Evolutionary conservation across 1,140 invertebrate genomes (phyloP), one percentile per base, ranked within the genome.

Genomic region (Orchestia grillus): DNA sequence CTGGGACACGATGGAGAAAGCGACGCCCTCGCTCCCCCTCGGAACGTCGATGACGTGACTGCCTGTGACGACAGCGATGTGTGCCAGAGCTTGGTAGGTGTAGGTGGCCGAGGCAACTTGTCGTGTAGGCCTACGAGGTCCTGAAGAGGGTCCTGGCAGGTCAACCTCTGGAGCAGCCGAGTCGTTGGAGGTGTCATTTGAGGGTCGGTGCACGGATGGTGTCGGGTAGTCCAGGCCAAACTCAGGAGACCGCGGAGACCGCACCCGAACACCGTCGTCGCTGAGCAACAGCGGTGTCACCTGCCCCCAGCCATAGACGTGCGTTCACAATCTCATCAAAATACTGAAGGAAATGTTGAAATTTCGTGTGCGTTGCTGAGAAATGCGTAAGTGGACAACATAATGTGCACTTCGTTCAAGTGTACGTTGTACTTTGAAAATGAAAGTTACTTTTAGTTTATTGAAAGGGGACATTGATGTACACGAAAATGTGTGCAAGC

Each of bases 21-120:
- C 15, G 1, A 19, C 28, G 28, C 62, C 36, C 28, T 77, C 62
- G 11, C 28, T 36, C 11, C 28, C 41, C 41, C 43, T 42, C 8
- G 44, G 92, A 6, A 45, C 92, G 92, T 94, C 92, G 11, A 94
- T n/a, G 3, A 94, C 19, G 40, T 94, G 92, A 94, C 92, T 94
- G 3, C 92, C 92, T 23, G 92, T 94, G 8, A 47, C 92, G 6
- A 94, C 4, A 36, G 92, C 43, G 8, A 94, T 8, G 43, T 44
- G 43, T 0, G 92, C 19, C 92, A 94, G 92, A 15, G 44, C 40
- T 45, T 94, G 44, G 92, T 94, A 94, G 8, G 44, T 44, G 43
- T 44, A 45, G 40, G 8, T 45, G 43, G 92, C 92, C 8, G 92
- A 47, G 0, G 47, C 43, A 8, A 94, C 44, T n/a, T 94, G 92